Base-by-base conservation (phyloP, 2,113 vertebrate genomes). In the Solea senegalensis region DNA sequence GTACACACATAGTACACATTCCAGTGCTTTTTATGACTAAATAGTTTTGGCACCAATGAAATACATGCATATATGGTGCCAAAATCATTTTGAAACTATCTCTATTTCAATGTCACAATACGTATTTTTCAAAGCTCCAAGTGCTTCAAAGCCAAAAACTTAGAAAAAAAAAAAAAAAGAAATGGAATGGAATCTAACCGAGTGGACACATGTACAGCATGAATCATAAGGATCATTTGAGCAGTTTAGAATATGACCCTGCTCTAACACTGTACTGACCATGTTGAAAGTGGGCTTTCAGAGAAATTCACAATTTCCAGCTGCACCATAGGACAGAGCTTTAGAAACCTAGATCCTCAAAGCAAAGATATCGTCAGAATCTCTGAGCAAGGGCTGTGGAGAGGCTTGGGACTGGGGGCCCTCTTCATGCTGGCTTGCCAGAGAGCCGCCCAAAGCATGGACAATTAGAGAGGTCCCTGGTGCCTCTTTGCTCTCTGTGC, bases 401-500 rank as follows among this genome's bases (percentile, higher is more conserved):
- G 83, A 86, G 91, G 88, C 87, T 78, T 87, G 91, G 87, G 88
- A 89, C 86, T 60, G 70, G 73, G 85, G 82, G 80, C 87, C 84
- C 80, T 88, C 87, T 92, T 93, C 87, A 92, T 90, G 85, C 91
- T 88, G 88, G 88, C 86, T 88, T 92, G 88, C 91, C 90, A 87
- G 86, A 90, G 90, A 91, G 91, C 90, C 67, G 92, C 90, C 91
- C 91, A 91, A 90, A 92, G 91, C 91, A 91, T 89, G 87, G 84
- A 93, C 92, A 94, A 94, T 94, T 94, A 94, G 89, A 91, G 84
- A 81, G 89, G 87, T 94, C 93, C 92, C 92, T 86, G 89, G 91
- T 93, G 94, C 86, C 91, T 93, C 92, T 93, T 94, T 93, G 92
- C 92, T 94, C 91, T 94, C 87, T 92, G 92, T 90, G 84, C 82